Base-by-base conservation (phyloP, 2,797 vertebrate species). In the Acanthurus tractus region DNA sequence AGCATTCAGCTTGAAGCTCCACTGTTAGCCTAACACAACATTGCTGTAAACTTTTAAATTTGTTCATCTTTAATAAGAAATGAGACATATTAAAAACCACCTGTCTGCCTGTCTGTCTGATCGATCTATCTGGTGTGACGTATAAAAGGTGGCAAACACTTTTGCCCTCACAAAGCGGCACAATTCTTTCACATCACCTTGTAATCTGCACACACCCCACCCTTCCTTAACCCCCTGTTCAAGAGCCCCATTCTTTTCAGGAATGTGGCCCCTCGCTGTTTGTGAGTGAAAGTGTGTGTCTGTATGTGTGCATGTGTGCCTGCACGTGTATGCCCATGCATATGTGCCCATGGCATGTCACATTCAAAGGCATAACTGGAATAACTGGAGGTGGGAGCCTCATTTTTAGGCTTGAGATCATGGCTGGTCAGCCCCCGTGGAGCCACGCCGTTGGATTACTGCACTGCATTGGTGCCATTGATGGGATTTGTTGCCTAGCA, bases 401-500 rank as follows among this genome's bases (percentile, higher is more conserved):
- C 50, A 48, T 57, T 82, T 74, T 55, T 38, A 70, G 69, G 73
- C 63, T 50, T 49, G 56, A 63, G 56, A 73, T 72, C 64, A 63
- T 50, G 53, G 75, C 65, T 70, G 36, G 63, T 75, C 83, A 70
- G 62, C 63, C 62, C 63, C 77, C 71, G 25, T 63, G 61, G 58
- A 79, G 74, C 76, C 69, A 81, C 18, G 40, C 70, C 40, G 9
- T 75, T 70, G 83, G 63, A 86, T 87, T 75, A 86, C 77, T 64
- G 56, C 74, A 74, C 58, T 46, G 74, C 87, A 87, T 93, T 86
- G 74, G 71, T 86, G 79, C 57, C 72, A 89, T 86, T 85, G 83
- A 85, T 87, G 74, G 83, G 88, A 89, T 88, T 89, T 87, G 84
- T 88, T 89, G 79, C 84, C 84, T 88, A 81, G 85, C 86, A 92